A percentile compares a stretch with the other conserved stretches of the same genome.
Evolutionary conservation across 2,113 vertebrate genomes (phyloP).

Genomic region (Phocoena phocoena): DNA sequence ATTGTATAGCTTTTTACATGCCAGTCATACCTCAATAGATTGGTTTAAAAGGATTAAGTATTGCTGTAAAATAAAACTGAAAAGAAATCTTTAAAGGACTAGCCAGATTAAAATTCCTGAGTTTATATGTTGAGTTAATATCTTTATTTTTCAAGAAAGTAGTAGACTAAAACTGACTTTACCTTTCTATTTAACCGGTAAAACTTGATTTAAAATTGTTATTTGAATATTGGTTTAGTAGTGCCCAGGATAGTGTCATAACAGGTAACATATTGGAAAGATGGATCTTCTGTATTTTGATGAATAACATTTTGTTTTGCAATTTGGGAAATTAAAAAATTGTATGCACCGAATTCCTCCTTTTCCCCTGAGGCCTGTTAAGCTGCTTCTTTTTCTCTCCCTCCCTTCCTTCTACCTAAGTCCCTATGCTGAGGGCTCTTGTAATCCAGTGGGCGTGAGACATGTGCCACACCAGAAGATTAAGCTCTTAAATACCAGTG

Average conservation of each 20-base stretch:
- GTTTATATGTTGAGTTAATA: neutral
- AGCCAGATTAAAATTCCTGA: neutral
- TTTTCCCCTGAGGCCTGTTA: neutral
- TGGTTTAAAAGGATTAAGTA: neutral
- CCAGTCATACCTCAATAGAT: neutral
- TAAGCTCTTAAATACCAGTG: neutral
- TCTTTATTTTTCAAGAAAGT: neutral
- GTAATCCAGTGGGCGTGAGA: neutral
- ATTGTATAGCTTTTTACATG: neutral
- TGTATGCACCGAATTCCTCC: neutral
- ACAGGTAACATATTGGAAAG: neutral
- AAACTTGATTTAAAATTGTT: neutral
- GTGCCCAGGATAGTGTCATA: neutral
- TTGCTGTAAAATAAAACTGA: neutral
- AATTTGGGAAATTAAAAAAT: constrained; percentile 24
- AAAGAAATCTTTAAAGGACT: neutral
- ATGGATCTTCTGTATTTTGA: neutral
- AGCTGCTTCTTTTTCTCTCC: neutral
- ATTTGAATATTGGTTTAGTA: neutral
- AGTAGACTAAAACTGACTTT: neutral
- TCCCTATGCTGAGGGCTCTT: neutral
- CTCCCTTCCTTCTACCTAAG: neutral
- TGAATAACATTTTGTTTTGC: neutral
- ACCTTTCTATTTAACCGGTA: neutral
- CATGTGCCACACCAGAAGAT: neutral